phyloP scores from a whole-genome alignment of 2,888 invertebrate species.

The Plebejus melissa region DNA sequence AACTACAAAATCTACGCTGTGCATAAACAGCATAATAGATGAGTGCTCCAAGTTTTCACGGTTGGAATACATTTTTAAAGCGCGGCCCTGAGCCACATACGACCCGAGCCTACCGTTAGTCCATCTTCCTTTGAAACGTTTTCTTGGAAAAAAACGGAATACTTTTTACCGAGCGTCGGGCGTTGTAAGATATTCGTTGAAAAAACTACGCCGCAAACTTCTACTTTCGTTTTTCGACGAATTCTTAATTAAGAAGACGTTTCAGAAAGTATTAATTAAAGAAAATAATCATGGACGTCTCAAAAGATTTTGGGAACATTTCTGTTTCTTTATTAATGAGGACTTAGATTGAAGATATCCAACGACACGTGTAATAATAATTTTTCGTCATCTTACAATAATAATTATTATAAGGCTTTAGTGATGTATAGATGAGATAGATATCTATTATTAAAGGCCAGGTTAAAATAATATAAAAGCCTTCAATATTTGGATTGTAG shows the following conservation, averaged over 20 bases:
- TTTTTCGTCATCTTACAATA: neutral
- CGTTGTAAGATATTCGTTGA: neutral
- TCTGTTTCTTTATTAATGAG: neutral
- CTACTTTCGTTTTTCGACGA: neutral
- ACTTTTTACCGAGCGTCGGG: neutral
- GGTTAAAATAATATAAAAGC: neutral
- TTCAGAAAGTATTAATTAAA: neutral
- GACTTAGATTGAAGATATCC: neutral
- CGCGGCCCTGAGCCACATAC: slow-evolving; percentile 25
- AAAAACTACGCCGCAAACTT: neutral
- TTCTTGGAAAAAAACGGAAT: slow-evolving; percentile 5
- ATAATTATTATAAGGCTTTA: neutral
- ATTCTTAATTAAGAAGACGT: slow-evolving; percentile 1
- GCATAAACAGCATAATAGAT: neutral
- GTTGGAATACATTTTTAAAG: slow-evolving; percentile 24
- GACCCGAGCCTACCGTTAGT: slow-evolving; percentile 15
- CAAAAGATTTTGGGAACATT: neutral
- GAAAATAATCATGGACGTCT: slow-evolving; percentile 21
- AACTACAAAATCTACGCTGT: slow-evolving; percentile 11
- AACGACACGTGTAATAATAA: neutral
- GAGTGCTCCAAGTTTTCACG: slow-evolving; percentile 13
- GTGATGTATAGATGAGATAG: too few relatives aligned
- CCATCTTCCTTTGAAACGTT: slow-evolving; percentile 7
- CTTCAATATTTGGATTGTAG: neutral
- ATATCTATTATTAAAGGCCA: neutral